Conservation (phyloP, 2,888 invertebrate species). For the Mesorhabditis belari region DNA sequence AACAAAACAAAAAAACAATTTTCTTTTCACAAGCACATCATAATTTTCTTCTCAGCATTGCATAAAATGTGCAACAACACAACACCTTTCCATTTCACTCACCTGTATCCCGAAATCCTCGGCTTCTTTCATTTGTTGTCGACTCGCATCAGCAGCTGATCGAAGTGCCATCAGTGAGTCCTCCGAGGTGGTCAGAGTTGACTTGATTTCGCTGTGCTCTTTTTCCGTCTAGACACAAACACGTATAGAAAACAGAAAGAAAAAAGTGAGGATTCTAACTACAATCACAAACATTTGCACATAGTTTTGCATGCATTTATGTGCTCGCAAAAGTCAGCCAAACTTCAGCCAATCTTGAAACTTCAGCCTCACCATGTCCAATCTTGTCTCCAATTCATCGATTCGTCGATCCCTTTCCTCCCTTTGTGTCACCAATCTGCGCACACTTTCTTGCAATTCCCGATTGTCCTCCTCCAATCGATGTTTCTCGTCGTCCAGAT, state of each 20-base stretch:
- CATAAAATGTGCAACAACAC: too few species aligned
- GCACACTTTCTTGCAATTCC: not conserved
- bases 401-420: slow-evolving; percentile 6
- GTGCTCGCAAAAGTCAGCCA: too few species aligned
- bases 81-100: too few species aligned
- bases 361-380: not conserved
- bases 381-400: slow-evolving; percentile 5
- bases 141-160: not conserved
- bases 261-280: too few species aligned
- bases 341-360: not conserved
- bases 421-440: slow-evolving; percentile 2
- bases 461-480: not conserved
- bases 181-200: not conserved
- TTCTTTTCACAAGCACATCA: too few species aligned
- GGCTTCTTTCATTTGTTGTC: not conserved
- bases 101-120: not conserved
- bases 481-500: not conserved
- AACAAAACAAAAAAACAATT: too few species aligned
- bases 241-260: not conserved
- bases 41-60: too few species aligned
- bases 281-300: too few species aligned
- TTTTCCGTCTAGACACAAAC: not conserved
- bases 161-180: not conserved
- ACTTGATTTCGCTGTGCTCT: not conserved
- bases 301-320: too few species aligned